Evolutionary conservation across 92 coral and sea anemone species (phyloP).

Genomic region (Hydrozoanthus gracilis): DNA sequence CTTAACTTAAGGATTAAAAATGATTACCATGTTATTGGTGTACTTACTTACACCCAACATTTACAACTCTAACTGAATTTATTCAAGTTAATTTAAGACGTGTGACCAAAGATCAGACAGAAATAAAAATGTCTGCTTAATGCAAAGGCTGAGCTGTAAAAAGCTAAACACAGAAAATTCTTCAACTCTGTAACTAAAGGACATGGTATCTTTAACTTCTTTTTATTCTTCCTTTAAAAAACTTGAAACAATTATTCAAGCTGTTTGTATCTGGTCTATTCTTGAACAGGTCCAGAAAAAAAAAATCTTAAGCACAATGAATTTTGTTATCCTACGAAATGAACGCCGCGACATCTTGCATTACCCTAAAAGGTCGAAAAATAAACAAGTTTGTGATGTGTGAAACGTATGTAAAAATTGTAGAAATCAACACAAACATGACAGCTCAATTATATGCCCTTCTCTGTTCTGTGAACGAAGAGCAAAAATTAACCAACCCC

Average conservation of each 20-base stretch:
- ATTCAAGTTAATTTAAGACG: neutral
- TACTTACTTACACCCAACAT: neutral
- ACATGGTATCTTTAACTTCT: neutral
- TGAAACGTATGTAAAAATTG: slow-evolving; percentile 21
- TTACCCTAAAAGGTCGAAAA: neutral
- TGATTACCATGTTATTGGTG: neutral
- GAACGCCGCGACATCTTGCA: neutral
- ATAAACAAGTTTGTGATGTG: slow-evolving; percentile 10
- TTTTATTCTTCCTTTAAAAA: neutral
- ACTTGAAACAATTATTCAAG: too few relatives aligned
- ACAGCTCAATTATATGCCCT: neutral
- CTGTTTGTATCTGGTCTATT: too few relatives aligned
- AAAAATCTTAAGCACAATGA: neutral
- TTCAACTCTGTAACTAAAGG: neutral
- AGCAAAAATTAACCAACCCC: too few relatives aligned
- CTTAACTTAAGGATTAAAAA: too few relatives aligned
- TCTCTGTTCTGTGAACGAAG: neutral
- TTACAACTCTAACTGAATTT: neutral
- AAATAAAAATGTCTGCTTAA: neutral
- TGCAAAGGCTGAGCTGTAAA: neutral
- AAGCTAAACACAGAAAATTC: neutral
- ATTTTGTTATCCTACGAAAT: neutral
- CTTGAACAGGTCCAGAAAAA: neutral
- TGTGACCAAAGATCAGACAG: slow-evolving; percentile 12
- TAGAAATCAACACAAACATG: slow-evolving; percentile 16